Evolutionary conservation across 2,797 vertebrate species (phyloP), one percentile per base, ranked within the genome.

Genomic region (Aulostomus chinensis): DNA sequence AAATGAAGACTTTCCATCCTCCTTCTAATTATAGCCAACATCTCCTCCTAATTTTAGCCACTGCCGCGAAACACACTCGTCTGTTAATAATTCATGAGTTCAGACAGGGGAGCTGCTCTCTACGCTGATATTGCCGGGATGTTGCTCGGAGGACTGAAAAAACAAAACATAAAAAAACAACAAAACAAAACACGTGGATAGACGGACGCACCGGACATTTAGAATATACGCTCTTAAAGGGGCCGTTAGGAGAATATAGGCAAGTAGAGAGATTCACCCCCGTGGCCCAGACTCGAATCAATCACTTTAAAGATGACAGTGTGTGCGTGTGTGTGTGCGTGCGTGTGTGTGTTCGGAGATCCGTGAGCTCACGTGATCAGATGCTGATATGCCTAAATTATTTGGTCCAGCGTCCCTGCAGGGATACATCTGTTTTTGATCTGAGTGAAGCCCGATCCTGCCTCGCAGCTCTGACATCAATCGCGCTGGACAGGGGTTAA

Each of bases 71-170:
- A 81, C 73, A 73, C n/a, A 56, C 62, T 43, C 36, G 13, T 31
- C 22, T 38, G 67, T 85, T 58, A 87, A 85, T 81, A 78, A 84
- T 82, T 74, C 65, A 86, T 72, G 70, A 76, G 68, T 41, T 78
- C 67, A 78, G 76, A 75, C 61, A 61, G 24, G 28, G 70, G 77
- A 58, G 15, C 53, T 79, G 38, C 40, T 21, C 7, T 62, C 57
- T 47, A 50, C 50, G 13, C 33, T 52, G 43, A 36, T 18, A 47
- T 20, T 43, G 45, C 50, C 40, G 7, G 32, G 32, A 4, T 55
- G 72, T 39, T 61, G 70, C 50, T 68, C 53, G 49, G 40, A 20
- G 20, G 30, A 18, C 33, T 38, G 12, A 31, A 72, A 62, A 69
- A 9, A 2, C 3, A 10, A 39, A 14, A 2, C 1, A 25, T 6